Percentiles rank a stretch among this genome's conserved stretches.
Evolutionary conservation across 2,888 invertebrate species (phyloP).

Genomic region (Limnephilus lunatus): DNA sequence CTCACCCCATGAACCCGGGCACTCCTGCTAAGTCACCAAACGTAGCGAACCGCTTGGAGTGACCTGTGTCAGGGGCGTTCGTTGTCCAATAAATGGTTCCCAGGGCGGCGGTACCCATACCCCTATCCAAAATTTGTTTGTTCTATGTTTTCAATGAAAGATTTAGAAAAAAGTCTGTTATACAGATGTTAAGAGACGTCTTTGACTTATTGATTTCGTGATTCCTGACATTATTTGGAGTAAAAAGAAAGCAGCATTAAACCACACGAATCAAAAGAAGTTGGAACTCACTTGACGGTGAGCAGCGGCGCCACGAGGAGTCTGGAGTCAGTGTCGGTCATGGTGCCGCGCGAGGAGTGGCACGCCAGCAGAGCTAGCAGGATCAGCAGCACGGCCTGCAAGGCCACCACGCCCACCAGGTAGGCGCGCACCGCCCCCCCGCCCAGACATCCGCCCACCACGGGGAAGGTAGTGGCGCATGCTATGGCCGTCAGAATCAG

Average conservation of each 20-base stretch:
- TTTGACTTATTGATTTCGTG: too few species aligned
- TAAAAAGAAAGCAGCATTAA: background rate
- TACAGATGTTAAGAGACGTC: too few species aligned
- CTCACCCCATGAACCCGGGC: too few species aligned
- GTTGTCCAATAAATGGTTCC: too few species aligned
- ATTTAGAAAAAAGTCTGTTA: too few species aligned
- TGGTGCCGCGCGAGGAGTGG: conserved; percentile 87
- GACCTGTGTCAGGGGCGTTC: too few species aligned
- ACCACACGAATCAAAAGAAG: background rate
- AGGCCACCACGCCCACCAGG: conserved; percentile 83
- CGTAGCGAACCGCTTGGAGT: too few species aligned
- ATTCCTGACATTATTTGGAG: too few species aligned
- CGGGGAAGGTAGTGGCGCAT: conserved; percentile 80
- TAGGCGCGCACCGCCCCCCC: conserved; percentile 85
- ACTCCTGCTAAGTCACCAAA: too few species aligned
- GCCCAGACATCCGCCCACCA: conserved; percentile 85
- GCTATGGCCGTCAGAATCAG: conserved; percentile 81
- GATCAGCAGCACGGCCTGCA: conserved; percentile 81
- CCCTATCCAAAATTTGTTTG: too few species aligned
- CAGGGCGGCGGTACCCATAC: too few species aligned
- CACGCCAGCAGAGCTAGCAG: conserved; percentile 82
- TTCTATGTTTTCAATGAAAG: too few species aligned
- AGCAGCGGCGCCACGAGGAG: conserved; percentile 84
- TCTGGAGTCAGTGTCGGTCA: conserved; percentile 85
- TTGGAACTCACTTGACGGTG: conserved; percentile 80